Evolutionary conservation across 2,888 invertebrate species (phyloP).

Genomic region (Drosophila austrosaltans): DNA sequence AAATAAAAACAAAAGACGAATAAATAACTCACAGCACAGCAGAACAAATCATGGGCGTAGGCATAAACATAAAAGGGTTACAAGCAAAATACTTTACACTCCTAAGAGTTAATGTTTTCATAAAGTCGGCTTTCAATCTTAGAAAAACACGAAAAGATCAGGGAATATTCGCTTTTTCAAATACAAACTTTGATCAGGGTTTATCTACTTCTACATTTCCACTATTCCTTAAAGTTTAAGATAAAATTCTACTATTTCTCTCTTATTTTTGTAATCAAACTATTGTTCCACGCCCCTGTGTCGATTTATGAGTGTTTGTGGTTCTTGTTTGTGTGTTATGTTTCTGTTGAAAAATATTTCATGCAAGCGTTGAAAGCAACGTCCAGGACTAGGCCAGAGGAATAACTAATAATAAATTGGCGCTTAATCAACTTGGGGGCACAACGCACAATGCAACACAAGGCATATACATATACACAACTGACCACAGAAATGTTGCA

Average conservation of each 20-base stretch:
- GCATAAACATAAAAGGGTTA: background rate
- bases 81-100: background rate
- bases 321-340: conserved; percentile 14
- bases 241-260: no score
- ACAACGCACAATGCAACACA: conserved; percentile 31
- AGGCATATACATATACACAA: conserved; percentile 1
- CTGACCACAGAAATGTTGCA: conserved; percentile 46
- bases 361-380: conserved; percentile 67
- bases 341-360: conserved; percentile 64
- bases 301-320: conserved; percentile 38
- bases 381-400: conserved; percentile 53
- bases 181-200: no score
- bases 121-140: no score
- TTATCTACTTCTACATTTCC: no score
- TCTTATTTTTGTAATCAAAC: no score
- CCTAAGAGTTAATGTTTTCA: no score
- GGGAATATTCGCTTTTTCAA: no score
- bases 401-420: conserved; percentile 76
- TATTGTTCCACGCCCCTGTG: conserved; percentile 14
- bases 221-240: no score
- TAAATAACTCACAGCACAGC: conserved; percentile 23
- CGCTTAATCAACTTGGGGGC: conserved; percentile 71
- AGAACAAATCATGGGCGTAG: conserved; percentile 44
- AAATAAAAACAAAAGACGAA: conserved; percentile 24
- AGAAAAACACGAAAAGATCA: no score